A percentile compares a stretch with the other conserved stretches of the same genome.
phyloP scores from a whole-genome alignment of 1,140 invertebrate genomes.

The Anastrepha obliqua region DNA sequence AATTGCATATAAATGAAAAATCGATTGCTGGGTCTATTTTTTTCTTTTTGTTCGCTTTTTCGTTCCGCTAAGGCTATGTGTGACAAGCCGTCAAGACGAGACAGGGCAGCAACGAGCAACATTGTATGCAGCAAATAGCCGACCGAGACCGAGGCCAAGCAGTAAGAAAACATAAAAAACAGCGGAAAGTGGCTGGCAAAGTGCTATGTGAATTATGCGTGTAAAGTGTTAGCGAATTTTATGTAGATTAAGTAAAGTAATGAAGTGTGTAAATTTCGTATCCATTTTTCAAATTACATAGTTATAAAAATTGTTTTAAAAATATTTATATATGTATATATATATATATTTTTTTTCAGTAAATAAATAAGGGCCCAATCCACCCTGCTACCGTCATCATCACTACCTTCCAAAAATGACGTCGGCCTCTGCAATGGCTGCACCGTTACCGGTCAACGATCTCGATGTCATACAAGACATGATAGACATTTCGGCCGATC shows the following conservation, averaged over 20 bases:
- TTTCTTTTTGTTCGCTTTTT: neutral
- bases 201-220: neutral
- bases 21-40: conserved; percentile 46
- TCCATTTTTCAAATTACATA: neutral
- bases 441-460: conserved; percentile 63
- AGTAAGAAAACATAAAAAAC: conserved; percentile 13
- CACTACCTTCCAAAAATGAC: conserved; percentile 6
- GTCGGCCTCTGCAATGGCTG: conserved; percentile 55
- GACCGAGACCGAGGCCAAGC: neutral
- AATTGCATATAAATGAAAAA: conserved; percentile 39
- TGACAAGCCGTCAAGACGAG: neutral
- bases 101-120: neutral
- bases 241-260: too few species aligned
- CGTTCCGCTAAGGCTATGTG: conserved; percentile 12
- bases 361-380: neutral
- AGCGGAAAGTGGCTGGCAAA: neutral
- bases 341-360: too few species aligned
- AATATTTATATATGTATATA: neutral
- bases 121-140: conserved; percentile 29
- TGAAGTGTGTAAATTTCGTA: too few species aligned
- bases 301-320: neutral
- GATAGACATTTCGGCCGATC: conserved; percentile 95
- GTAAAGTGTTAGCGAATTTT: neutral
- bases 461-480: conserved; percentile 87
- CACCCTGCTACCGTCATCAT: conserved; percentile 19